These are phyloP conservation scores for Syrrhaptes paradoxus DNA, from an alignment of 2,113 vertebrate species.

Conservation along the genomic window DNA sequence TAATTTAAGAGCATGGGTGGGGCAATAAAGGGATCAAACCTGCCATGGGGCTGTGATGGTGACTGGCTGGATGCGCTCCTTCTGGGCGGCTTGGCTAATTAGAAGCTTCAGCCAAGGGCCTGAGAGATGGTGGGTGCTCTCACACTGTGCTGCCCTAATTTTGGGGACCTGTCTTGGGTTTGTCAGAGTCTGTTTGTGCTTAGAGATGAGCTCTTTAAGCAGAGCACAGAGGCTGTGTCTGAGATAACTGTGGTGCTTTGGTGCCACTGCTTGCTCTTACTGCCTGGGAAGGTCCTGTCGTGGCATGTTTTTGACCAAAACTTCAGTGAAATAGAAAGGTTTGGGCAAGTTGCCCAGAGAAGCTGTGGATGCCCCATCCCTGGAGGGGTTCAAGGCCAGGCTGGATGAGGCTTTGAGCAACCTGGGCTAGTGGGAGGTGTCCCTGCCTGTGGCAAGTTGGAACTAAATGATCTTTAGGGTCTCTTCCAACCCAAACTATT, in stretches of 20 bases:
- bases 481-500: no score
- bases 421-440: no score
- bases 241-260: not conserved
- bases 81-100: not conserved
- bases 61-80: fast-evolving
- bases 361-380: no score
- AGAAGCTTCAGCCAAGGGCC: not conserved
- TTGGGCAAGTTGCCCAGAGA: not conserved
- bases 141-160: not conserved
- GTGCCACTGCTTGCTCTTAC: fast-evolving
- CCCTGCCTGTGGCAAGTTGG: no score
- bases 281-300: not conserved
- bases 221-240: not conserved
- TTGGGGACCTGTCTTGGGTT: not conserved
- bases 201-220: not conserved
- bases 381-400: no score
- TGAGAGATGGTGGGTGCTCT: fast-evolving
- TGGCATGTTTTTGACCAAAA: not conserved
- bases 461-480: no score
- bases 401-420: no score
- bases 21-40: not conserved
- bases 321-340: not conserved
- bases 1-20: not conserved
- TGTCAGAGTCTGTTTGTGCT: not conserved
- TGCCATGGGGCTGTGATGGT: fast-evolving